Conservation (phyloP, 2,797 vertebrate genomes). For the Bufotes viridis region DNA sequence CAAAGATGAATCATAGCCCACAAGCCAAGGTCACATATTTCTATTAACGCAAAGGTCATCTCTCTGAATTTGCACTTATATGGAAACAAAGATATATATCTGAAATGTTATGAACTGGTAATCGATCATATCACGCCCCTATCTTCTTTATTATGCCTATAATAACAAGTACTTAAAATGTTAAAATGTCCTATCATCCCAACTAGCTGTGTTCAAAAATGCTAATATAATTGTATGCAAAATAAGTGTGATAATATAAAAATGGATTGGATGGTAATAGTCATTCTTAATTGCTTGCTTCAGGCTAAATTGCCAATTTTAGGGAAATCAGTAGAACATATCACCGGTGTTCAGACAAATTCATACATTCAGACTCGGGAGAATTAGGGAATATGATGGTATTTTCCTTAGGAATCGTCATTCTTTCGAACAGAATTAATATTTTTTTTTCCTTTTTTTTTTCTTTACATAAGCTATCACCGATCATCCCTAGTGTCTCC, state of each 20-base stretch:
- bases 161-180: slow-evolving; percentile 41
- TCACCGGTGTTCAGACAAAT: slow-evolving; percentile 47
- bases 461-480: neutral
- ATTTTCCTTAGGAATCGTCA: slow-evolving; percentile 22
- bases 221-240: slow-evolving; percentile 58
- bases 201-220: slow-evolving; percentile 38
- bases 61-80: neutral
- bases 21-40: slow-evolving; percentile 13
- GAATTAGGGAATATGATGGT: slow-evolving; percentile 25
- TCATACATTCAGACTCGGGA: slow-evolving; percentile 15
- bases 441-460: neutral
- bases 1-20: neutral
- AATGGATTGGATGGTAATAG: slow-evolving; percentile 59
- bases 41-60: neutral
- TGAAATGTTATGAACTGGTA: slow-evolving; percentile 18
- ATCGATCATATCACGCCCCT: slow-evolving; percentile 39
- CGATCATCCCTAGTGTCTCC: neutral
- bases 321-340: slow-evolving; percentile 53
- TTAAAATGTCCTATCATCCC: slow-evolving; percentile 19
- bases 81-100: neutral
- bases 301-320: slow-evolving; percentile 59
- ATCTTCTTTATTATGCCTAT: slow-evolving; percentile 36
- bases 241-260: slow-evolving; percentile 55
- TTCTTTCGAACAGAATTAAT: slow-evolving; percentile 25
- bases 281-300: slow-evolving; percentile 62